phyloP scores from a whole-genome alignment of 2,888 invertebrate genomes.

The Morpho achilles region DNA sequence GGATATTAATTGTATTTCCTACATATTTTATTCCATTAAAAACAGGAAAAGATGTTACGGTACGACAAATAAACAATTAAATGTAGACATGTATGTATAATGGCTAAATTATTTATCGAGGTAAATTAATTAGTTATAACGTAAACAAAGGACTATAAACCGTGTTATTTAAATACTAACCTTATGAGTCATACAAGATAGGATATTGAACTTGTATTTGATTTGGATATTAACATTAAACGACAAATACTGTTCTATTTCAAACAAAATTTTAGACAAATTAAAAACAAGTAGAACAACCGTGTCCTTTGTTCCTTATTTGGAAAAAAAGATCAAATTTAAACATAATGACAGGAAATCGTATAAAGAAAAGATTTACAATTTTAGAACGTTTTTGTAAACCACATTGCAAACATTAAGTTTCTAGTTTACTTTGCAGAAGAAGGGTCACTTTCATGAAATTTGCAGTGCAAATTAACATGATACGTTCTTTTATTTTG shows the following conservation, averaged over 20 bases:
- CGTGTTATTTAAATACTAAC: not conserved
- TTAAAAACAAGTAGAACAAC: no score
- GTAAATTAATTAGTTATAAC: slow-evolving; percentile 4
- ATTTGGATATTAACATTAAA: not conserved
- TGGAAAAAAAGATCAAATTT: no score
- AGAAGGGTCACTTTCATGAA: no score
- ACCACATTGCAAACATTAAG: no score
- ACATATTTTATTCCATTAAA: not conserved
- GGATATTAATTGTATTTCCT: not conserved
- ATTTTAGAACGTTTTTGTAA: no score
- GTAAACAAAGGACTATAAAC: slow-evolving; percentile 8
- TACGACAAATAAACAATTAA: not conserved
- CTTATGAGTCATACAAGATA: not conserved
- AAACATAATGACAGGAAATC: no score
- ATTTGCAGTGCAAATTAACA: no score
- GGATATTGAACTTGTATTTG: not conserved
- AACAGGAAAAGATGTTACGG: not conserved
- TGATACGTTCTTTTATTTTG: no score
- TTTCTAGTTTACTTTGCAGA: no score
- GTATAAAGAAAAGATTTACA: no score
- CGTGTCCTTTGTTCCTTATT: no score
- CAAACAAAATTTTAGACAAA: no score
- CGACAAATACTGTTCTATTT: not conserved
- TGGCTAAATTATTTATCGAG: slow-evolving; percentile 3
- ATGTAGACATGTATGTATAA: not conserved